These are phyloP conservation scores for Ellobium chinense DNA, from an alignment of 2,888 invertebrate species.

Conservation along the genomic window DNA sequence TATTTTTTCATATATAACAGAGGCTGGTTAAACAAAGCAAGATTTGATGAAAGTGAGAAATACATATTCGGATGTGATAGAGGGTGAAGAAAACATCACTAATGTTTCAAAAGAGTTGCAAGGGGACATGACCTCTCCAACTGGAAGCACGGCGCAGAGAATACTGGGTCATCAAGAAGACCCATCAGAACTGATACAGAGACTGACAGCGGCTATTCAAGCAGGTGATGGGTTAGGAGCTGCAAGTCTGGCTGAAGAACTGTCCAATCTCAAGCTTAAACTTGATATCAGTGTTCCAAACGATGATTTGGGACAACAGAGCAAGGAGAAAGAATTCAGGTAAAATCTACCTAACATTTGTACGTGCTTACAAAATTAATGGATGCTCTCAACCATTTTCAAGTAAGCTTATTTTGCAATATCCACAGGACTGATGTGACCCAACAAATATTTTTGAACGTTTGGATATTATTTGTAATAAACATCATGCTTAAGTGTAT, in stretches of 20 bases:
- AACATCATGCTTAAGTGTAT: too few species aligned
- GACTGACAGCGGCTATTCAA: conserved; percentile 33
- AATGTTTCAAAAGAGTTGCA: background rate
- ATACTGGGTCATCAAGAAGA: background rate
- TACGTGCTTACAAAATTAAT: too few species aligned
- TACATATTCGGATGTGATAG: too few species aligned
- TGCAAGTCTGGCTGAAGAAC: conserved; percentile 7
- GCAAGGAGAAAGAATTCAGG: conserved; percentile 41
- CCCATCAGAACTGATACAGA: conserved; percentile 1
- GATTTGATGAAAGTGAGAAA: too few species aligned
- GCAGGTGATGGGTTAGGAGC: conserved; percentile 24
- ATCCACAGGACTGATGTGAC: too few species aligned
- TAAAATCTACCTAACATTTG: background rate
- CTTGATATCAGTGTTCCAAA: conserved; percentile 27
- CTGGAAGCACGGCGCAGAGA: background rate
- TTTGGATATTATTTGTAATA: too few species aligned
- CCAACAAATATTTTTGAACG: too few species aligned
- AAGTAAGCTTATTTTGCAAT: too few species aligned
- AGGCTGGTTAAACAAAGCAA: too few species aligned
- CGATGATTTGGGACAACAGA: conserved; percentile 7
- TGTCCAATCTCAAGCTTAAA: conserved; percentile 15
- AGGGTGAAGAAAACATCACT: too few species aligned
- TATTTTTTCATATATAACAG: too few species aligned
- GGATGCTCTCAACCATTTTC: too few species aligned
- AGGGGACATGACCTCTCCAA: background rate